A percentile compares a stretch with the other conserved stretches of the same genome.
These are phyloP conservation scores for Cydia pomonella DNA, from an alignment of 1,140 invertebrate genomes.

Conservation along the genomic window DNA sequence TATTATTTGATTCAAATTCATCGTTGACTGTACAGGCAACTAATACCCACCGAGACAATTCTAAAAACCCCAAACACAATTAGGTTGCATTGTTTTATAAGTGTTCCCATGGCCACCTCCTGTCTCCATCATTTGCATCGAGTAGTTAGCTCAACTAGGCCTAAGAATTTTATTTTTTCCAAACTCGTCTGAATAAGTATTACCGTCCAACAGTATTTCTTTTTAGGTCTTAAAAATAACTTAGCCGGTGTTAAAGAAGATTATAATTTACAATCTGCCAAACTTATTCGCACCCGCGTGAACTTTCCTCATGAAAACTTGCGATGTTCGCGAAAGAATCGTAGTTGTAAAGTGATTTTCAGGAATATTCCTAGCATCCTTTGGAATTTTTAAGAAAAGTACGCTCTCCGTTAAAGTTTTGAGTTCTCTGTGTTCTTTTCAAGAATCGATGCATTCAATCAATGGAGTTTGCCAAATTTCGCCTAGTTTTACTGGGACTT, in stretches of 20 bases:
- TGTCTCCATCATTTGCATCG: too few relatives aligned
- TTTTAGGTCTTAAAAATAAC: constrained; percentile 7
- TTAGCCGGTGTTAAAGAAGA: constrained; percentile 23
- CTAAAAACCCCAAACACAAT: too few relatives aligned
- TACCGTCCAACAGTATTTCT: background rate
- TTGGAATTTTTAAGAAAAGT: constrained; percentile 30
- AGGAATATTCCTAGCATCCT: constrained; percentile 34
- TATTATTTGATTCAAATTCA: too few relatives aligned
- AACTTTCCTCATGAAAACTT: constrained; percentile 66
- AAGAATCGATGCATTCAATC: constrained; percentile 24
- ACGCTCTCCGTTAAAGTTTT: constrained; percentile 15
- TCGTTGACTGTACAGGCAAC: too few relatives aligned
- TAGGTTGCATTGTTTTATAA: too few relatives aligned
- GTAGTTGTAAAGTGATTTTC: constrained; percentile 54
- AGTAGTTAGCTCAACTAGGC: too few relatives aligned
- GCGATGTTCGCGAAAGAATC: constrained; percentile 57
- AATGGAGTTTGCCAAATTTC: constrained; percentile 12
- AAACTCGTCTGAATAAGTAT: background rate
- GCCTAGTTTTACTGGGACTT: background rate
- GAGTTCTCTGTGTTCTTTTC: constrained; percentile 40
- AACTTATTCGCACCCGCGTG: constrained; percentile 36
- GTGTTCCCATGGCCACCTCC: too few relatives aligned
- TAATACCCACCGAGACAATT: too few relatives aligned
- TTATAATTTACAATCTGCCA: constrained; percentile 33
- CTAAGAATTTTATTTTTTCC: too few relatives aligned